Percentiles rank a stretch among this genome's conserved stretches.
Evolutionary conservation across 2,797 vertebrate species (phyloP).

Genomic region (Sciurus carolinensis): DNA sequence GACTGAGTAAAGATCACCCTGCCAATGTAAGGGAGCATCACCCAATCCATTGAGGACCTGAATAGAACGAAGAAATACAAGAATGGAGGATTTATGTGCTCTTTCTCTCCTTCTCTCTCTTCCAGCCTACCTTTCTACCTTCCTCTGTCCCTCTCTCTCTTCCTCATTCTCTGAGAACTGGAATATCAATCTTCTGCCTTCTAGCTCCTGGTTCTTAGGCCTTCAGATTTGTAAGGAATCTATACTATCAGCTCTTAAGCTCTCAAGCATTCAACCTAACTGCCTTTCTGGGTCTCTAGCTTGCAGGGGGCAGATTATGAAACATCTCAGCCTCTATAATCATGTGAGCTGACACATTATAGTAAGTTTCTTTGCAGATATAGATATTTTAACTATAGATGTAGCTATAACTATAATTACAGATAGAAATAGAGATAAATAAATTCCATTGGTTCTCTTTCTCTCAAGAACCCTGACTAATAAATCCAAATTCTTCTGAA

Average conservation of each 20-base stretch:
- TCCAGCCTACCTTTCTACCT: neutral
- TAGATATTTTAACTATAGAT: neutral
- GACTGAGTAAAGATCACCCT: neutral
- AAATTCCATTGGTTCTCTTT: neutral
- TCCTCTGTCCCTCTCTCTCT: neutral
- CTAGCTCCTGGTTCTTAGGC: neutral
- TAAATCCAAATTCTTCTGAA: neutral
- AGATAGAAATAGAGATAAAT: neutral
- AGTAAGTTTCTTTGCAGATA: neutral
- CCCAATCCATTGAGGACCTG: neutral
- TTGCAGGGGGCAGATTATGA: neutral
- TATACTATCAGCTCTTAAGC: too few species aligned
- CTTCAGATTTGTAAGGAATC: neutral
- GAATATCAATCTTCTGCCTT: neutral
- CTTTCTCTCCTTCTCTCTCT: neutral
- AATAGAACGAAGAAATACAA: neutral
- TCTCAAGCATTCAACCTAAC: too few species aligned
- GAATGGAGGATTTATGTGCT: neutral
- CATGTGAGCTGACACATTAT: neutral
- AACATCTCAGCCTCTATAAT: neutral
- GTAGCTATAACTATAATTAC: neutral
- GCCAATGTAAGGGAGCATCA: neutral
- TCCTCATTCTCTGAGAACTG: neutral
- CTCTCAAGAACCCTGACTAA: neutral
- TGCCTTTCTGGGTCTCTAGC: neutral